Evolutionary conservation across 2,888 invertebrate genomes (phyloP), one percentile per base, ranked within the genome.

Genomic region (Pimpla rufipes): DNA sequence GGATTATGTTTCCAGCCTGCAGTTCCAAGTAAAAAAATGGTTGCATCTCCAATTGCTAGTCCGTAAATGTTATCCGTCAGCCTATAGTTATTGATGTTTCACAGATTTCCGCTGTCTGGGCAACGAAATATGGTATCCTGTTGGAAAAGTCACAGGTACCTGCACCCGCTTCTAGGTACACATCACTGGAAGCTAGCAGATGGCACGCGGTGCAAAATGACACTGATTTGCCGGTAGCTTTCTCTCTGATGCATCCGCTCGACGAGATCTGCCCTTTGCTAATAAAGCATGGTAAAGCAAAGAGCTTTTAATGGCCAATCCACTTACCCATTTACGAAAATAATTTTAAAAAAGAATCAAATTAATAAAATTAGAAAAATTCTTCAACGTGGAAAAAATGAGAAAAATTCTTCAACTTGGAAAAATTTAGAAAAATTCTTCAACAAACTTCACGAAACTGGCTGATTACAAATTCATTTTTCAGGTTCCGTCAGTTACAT

Each of bases 241-340:
- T 97, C 93, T 98, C 98, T 8, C 93, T 99, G 79, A 95, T 96
- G 0, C 98, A 98, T 94, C 98, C 98, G 0, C 93, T 98, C 73
- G 98, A 99, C 92, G 98, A 99, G 93, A 96, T 98, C 35, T 96
- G 97, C 76, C 98, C 98, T 0, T 95, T 98, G 45, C 93, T 97
- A 7, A 94, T 96, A 83, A 96, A 96, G 90, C 95, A 96, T 16
- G 94, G 95, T 82, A 94, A 93, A 40, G 16, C 7, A 37, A 59
- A n/a, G n/a, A n/a, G n/a, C n/a, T n/a, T n/a, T n/a, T n/a, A n/a
- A n/a, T n/a, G n/a, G n/a, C n/a, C n/a, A n/a, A n/a, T n/a, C n/a
- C n/a, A n/a, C n/a, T n/a, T n/a, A n/a, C n/a, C n/a, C n/a, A n/a
- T n/a, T n/a, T n/a, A n/a, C n/a, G n/a, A n/a, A n/a, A n/a, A n/a